Evolutionary conservation across 1,140 invertebrate species (phyloP).

Genomic region (Hyphantria cunea): DNA sequence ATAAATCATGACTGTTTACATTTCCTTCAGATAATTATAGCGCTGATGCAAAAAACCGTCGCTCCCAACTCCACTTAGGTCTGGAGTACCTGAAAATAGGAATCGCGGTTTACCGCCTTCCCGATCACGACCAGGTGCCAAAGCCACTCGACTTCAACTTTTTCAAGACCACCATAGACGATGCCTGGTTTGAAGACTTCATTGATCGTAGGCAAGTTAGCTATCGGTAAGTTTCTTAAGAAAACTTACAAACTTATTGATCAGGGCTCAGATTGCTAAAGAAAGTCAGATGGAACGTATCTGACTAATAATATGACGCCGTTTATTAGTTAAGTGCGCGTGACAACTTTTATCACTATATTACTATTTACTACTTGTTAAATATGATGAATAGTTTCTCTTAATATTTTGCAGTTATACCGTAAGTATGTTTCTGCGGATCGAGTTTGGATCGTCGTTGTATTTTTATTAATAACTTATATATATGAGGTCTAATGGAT

Average conservation of each 20-base stretch:
- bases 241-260: background rate
- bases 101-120: conserved; percentile 96
- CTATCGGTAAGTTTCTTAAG: conserved; percentile 82
- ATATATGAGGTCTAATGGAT: too few species aligned
- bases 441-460: too few species aligned
- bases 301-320: too few species aligned
- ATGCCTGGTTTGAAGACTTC: conserved; percentile 95
- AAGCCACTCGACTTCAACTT: conserved; percentile 94
- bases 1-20: background rate
- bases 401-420: too few species aligned
- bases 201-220: conserved; percentile 98
- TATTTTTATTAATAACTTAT: too few species aligned
- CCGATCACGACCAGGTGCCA: conserved; percentile 87
- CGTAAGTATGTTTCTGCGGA: too few species aligned
- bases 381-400: too few species aligned
- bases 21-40: conserved; percentile 87
- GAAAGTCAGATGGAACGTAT: too few species aligned
- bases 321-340: too few species aligned
- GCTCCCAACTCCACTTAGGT: conserved; percentile 94
- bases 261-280: too few species aligned
- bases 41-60: conserved; percentile 97
- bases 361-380: too few species aligned
- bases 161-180: conserved; percentile 96
- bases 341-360: too few species aligned
- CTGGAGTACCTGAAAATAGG: conserved; percentile 97